phyloP scores from a whole-genome alignment of 1,140 invertebrate genomes.

The Stegodyphus mimosarum region DNA sequence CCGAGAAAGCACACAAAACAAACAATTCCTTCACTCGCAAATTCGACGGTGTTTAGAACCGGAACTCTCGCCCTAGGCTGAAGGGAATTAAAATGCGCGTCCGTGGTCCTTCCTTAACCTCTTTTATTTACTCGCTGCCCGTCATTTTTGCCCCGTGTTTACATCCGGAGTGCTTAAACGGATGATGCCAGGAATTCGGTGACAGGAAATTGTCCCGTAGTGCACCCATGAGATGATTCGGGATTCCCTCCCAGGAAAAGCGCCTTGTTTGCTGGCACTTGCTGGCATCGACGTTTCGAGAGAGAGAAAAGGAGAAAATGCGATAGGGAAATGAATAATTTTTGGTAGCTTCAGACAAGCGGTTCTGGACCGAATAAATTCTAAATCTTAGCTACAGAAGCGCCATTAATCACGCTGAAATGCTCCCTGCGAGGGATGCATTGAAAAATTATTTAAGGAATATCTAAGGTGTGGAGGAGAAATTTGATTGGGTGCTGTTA shows the following conservation, averaged over 20 bases:
- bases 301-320: slow-evolving; percentile 5
- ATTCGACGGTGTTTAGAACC: slow-evolving; percentile 14
- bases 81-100: slow-evolving; percentile 11
- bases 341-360: neutral
- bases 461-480: neutral
- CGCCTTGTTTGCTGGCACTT: neutral
- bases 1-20: neutral
- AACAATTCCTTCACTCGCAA: slow-evolving; percentile 4
- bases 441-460: neutral
- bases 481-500: neutral
- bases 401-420: neutral
- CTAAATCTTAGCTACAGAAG: too few relatives aligned
- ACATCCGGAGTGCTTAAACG: slow-evolving; percentile 11
- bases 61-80: neutral
- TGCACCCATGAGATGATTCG: neutral
- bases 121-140: neutral
- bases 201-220: slow-evolving; percentile 27
- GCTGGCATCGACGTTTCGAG: neutral
- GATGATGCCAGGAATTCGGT: slow-evolving; percentile 7
- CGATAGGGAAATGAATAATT: slow-evolving; percentile 18
- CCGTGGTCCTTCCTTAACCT: neutral
- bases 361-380: too few relatives aligned
- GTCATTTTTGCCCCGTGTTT: slow-evolving; percentile 25
- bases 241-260: too few relatives aligned
- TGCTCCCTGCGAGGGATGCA: neutral